phyloP scores from a whole-genome alignment of 2,888 invertebrate genomes.

The Lymantria dispar region DNA sequence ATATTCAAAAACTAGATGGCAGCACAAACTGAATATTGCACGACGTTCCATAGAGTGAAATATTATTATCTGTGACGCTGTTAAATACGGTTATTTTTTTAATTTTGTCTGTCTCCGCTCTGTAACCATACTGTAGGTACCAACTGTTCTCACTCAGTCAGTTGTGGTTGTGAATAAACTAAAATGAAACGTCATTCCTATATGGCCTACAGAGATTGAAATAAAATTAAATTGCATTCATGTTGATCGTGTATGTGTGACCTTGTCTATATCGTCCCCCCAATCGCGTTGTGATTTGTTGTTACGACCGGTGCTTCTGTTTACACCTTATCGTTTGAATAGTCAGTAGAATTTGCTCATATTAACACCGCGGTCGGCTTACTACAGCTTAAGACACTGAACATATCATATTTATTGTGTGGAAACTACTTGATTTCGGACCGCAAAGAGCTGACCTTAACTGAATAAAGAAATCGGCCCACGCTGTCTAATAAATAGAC shows the following conservation, averaged over 20 bases:
- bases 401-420: conserved; percentile 39
- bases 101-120: too few relatives aligned
- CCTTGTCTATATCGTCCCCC: conserved; percentile 32
- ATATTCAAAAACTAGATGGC: conserved; percentile 18
- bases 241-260: conserved; percentile 47
- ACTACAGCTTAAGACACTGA: conserved; percentile 40
- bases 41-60: too few relatives aligned
- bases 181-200: conserved; percentile 57
- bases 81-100: too few relatives aligned
- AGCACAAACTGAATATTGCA: not conserved
- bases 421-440: conserved; percentile 45
- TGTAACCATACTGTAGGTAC: too few relatives aligned
- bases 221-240: conserved; percentile 50
- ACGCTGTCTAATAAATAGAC: conserved; percentile 69
- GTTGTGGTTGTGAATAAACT: conserved; percentile 33
- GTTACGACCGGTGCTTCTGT: conserved; percentile 68
- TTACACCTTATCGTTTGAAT: conserved; percentile 53
- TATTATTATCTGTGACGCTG: too few relatives aligned
- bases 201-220: conserved; percentile 28
- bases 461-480: conserved; percentile 65
- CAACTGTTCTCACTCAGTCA: too few relatives aligned
- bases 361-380: conserved; percentile 41
- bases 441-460: conserved; percentile 65
- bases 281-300: conserved; percentile 49
- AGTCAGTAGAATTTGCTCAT: conserved; percentile 38